Evolutionary conservation across 2,113 vertebrate species (phyloP).

Genomic region (Clinocottus analis): DNA sequence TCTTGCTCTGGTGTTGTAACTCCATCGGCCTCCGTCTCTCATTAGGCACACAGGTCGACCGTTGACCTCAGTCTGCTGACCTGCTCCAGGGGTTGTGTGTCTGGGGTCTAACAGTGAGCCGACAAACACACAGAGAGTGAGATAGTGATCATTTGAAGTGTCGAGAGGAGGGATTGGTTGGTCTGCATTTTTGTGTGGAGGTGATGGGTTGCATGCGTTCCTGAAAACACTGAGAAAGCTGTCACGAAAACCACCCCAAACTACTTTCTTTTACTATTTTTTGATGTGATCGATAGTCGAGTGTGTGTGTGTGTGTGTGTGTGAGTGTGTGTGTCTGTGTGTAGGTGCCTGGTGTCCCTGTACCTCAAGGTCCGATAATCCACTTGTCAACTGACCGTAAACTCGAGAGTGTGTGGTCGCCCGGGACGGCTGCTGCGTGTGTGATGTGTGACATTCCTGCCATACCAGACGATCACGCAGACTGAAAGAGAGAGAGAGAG

Average conservation of each 20-base stretch:
- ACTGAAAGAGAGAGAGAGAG: conserved; percentile 11
- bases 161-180: conserved; percentile 11
- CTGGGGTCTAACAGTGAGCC: conserved; percentile 36
- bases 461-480: conserved; percentile 77
- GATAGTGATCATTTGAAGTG: conserved; percentile 42
- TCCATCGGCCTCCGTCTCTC: conserved; percentile 42
- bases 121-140: conserved; percentile 31
- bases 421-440: conserved; percentile 53
- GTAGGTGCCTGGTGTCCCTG: conserved; percentile 24
- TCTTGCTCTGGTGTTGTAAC: conserved; percentile 17
- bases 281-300: neutral
- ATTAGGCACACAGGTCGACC: conserved; percentile 41
- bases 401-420: conserved; percentile 64
- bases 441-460: conserved; percentile 77
- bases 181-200: neutral
- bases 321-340: neutral
- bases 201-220: neutral
- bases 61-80: conserved; percentile 60
- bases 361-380: conserved; percentile 70
- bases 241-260: neutral
- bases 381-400: conserved; percentile 75
- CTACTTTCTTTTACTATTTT: neutral
- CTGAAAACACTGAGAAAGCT: neutral
- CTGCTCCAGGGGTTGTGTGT: conserved; percentile 21
- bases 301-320: neutral